Evolutionary conservation across 2,113 vertebrate species (phyloP), one percentile per base, ranked within the genome.

Genomic region (Calcarius ornatus): DNA sequence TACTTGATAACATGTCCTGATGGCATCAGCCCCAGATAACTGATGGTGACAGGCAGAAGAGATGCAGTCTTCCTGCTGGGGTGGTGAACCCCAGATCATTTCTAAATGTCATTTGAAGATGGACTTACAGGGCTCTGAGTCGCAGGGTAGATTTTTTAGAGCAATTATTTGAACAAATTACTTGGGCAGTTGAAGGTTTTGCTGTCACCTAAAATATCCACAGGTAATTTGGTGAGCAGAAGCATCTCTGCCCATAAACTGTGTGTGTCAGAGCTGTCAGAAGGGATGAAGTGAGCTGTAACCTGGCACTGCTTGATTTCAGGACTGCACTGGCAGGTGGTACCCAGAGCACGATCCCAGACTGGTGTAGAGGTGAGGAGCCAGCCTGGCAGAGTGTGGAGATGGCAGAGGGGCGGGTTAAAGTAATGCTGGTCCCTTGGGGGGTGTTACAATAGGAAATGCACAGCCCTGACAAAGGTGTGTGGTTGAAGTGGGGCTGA

Each of bases 1-100:
- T 81, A 43, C 27, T 69, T 0, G 1, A 68, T 2, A 1, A 4
- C 56, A 11, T 0, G 0, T 61, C 5, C 45, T 42, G 66, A 14
- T 43, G 40, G 51, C 57, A 43, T 53, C 80, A 19, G 25, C 64
- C 54, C 38, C 3, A 0, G 33, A 12, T 73, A 56, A 60, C 13
- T 57, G 84, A 25, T 90, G 78, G 59, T 0, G 6, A 43, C 38
- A n/a, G 47, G 69, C 78, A 51, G 81, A 10, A 35, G 33, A 37
- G 63, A 43, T 38, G 42, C 7, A 13, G 27, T 4, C 16, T 54
- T 59, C 81, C 90, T 54, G 19, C 1, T 10, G 63, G 56, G 20
- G 12, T 81, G 70, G 19, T 21, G 56, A 61, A 22, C 38, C 51
- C 33, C 56, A 63, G 1, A 43, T 73, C 3, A 47, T 88, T 87